Evolutionary conservation across 2,113 vertebrate genomes (phyloP).

Genomic region (Leucopternis melanops): DNA sequence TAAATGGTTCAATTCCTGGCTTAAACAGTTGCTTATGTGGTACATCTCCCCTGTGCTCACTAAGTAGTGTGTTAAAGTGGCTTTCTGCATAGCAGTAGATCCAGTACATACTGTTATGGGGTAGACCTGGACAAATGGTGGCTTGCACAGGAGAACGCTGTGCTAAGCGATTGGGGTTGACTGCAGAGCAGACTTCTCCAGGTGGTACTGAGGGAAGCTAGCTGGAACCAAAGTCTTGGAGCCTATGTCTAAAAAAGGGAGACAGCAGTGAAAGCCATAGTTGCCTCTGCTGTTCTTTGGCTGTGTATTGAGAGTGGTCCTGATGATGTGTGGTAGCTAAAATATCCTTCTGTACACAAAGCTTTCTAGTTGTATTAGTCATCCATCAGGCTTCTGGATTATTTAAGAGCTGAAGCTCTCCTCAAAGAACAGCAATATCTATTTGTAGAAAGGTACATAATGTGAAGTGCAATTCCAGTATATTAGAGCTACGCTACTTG

Average conservation of each 20-base stretch:
- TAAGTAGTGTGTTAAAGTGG: not conserved
- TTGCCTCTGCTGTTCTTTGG: not conserved
- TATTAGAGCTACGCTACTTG: not conserved
- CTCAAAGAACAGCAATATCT: conserved; percentile 28
- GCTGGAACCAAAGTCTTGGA: not conserved
- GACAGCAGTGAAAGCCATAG: not conserved
- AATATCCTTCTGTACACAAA: not conserved
- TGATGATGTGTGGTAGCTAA: not conserved
- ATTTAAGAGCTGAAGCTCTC: conserved; percentile 30
- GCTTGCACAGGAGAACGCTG: not conserved
- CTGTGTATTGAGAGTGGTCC: not conserved
- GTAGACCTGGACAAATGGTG: not conserved
- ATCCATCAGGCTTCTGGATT: conserved; percentile 42
- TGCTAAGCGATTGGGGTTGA: not conserved
- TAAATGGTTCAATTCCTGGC: not conserved
- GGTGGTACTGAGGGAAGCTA: not conserved
- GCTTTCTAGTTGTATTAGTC: conserved; percentile 54
- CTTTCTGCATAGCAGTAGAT: not conserved
- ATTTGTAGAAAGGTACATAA: conserved; percentile 50
- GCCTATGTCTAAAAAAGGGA: not conserved
- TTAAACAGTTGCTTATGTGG: not conserved
- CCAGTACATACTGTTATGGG: not conserved
- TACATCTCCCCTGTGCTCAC: not conserved
- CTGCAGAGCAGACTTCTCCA: not conserved
- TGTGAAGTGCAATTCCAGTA: not conserved